Evolutionary conservation across 2,113 vertebrate genomes (phyloP), one percentile per base, ranked within the genome.

Genomic region (Bothrops jararaca): DNA sequence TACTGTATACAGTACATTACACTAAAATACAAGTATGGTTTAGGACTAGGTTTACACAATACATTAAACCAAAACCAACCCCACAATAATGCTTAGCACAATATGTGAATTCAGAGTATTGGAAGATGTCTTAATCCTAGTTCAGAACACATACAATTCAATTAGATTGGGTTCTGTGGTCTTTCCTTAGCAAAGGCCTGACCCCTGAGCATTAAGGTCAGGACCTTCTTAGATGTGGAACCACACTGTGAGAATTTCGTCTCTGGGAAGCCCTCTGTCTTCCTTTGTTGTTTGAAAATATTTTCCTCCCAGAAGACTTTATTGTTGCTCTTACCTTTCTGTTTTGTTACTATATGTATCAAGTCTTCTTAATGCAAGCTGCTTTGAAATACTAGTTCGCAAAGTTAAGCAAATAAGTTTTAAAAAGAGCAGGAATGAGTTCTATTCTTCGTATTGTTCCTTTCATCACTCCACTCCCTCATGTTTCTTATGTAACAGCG

Each of bases 111-210:
- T 80, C 69, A 80, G 69, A 80, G 69, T 80, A 80, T 39, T 80
- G 69, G 18, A 39, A 80, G 34, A 18, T 80, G 18, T 18, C 34
- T 80, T 80, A 34, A 39, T 20, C 1, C 3, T 22, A 22, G 18
- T 80, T 80, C 69, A 39, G 69, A 39, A 80, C 20, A 6, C 69
- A 39, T 39, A 80, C 2, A 80, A 22, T 34, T 80, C 69, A 80
- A 88, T 90, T 4, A 91, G 92, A 93, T 89, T 89, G 85, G 92
- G 52, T 91, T 93, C 92, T 95, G 57, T n/a, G 45, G 85, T 42
- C 56, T 39, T 13, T 56, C 10, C 22, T 90, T 90, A 53, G 3
- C 29, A 24, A 53, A 34, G 52, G 9, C 13, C 53, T 39, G 12
- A 54, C 1, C 34, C 1, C 1, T 39, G 50, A 22, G 54, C 8